A percentile compares a stretch with the other conserved stretches of the same genome.
Evolutionary conservation across 1,140 invertebrate species (phyloP).

Genomic region (Macrosteles quadrilineatus): DNA sequence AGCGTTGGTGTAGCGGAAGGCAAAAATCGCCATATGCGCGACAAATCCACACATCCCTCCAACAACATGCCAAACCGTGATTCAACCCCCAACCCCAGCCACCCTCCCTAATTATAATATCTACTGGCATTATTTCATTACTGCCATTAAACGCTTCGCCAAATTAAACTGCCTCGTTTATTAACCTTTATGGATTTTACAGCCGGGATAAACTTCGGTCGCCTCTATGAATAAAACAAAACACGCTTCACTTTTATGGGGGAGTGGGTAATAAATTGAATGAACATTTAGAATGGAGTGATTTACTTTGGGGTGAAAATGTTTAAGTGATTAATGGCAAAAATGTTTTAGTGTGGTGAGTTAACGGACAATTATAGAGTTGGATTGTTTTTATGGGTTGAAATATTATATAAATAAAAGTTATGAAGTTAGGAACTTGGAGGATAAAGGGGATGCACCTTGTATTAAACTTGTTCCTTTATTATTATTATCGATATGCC

Average conservation of each 20-base stretch:
- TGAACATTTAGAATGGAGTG: no score
- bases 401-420: no score
- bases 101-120: slow-evolving; percentile 20
- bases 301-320: no score
- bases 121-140: slow-evolving; percentile 17
- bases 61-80: not conserved
- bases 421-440: no score
- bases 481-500: no score
- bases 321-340: no score
- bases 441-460: no score
- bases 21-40: not conserved
- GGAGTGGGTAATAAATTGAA: no score
- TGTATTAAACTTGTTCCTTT: no score
- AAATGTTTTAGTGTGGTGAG: no score
- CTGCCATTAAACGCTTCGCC: slow-evolving; percentile 1
- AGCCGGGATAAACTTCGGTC: not conserved
- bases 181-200: slow-evolving; percentile 18
- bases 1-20: slow-evolving; percentile 2
- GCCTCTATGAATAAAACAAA: slow-evolving; percentile 3
- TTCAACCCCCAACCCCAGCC: not conserved
- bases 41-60: not conserved
- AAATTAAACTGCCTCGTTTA: slow-evolving; percentile 20
- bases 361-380: no score
- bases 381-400: no score
- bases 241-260: not conserved